These are phyloP conservation scores for Brachyrhaphis roseni DNA, from an alignment of 2,797 vertebrate genomes.

Conservation along the genomic window DNA sequence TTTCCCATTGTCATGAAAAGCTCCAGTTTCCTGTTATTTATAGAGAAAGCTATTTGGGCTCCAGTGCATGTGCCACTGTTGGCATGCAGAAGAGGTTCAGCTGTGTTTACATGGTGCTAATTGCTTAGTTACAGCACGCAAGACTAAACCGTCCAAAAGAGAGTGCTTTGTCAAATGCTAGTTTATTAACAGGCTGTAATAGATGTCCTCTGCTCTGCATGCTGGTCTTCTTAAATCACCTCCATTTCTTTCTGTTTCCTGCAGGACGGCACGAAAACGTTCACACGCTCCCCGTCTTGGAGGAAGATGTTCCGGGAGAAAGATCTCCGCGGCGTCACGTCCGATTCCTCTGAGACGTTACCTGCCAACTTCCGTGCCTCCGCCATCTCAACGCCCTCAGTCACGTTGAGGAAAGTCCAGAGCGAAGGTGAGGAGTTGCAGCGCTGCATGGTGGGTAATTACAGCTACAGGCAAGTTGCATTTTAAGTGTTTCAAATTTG, in stretches of 20 bases:
- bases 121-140: constrained; percentile 57
- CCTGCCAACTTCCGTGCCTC: constrained; percentile 93
- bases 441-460: background rate
- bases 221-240: constrained; percentile 25
- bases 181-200: constrained; percentile 35
- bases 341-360: constrained; percentile 91
- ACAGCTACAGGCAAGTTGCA: background rate
- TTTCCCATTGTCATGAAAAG: constrained; percentile 11
- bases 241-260: constrained; percentile 21
- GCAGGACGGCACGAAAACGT: constrained; percentile 90
- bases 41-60: constrained; percentile 27
- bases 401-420: constrained; percentile 92
- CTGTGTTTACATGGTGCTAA: constrained; percentile 68
- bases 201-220: constrained; percentile 11
- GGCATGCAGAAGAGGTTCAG: constrained; percentile 48
- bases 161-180: constrained; percentile 45
- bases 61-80: constrained; percentile 26
- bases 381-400: constrained; percentile 88
- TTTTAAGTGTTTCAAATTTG: background rate
- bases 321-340: constrained; percentile 90
- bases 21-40: constrained; percentile 16
- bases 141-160: constrained; percentile 36
- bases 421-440: constrained; percentile 83
- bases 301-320: constrained; percentile 95
- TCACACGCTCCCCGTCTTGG: constrained; percentile 93